Evolutionary conservation across 2,113 vertebrate genomes (phyloP).

Genomic region (Xenopus laevis): DNA sequence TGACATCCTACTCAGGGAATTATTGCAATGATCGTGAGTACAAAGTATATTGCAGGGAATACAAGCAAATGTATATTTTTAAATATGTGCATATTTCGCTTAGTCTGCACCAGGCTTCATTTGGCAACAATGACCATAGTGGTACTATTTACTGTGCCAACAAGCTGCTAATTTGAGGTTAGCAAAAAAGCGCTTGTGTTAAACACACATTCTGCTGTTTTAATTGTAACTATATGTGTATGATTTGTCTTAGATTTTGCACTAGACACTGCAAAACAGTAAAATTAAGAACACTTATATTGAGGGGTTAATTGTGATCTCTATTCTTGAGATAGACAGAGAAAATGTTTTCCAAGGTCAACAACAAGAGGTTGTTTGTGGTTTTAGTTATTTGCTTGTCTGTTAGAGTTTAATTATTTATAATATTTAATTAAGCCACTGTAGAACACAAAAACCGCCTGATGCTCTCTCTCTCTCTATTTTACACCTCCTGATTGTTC

Average conservation of each 20-base stretch:
- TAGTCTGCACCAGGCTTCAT: background rate
- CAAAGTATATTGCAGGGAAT: background rate
- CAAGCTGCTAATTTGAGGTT: too few species aligned
- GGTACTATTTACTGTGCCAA: too few species aligned
- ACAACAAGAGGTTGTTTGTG: conserved; percentile 23
- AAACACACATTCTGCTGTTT: too few species aligned
- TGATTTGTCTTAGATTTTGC: too few species aligned
- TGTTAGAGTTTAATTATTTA: conserved; percentile 32
- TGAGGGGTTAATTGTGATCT: too few species aligned
- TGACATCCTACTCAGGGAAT: conserved; percentile 92
- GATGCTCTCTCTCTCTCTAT: background rate
- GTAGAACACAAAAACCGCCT: conserved; percentile 8
- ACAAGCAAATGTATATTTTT: background rate
- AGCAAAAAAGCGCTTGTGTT: too few species aligned
- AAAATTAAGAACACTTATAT: too few species aligned
- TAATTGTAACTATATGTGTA: too few species aligned
- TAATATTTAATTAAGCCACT: conserved; percentile 29
- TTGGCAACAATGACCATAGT: too few species aligned
- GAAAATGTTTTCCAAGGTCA: conserved; percentile 21
- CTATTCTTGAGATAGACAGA: background rate
- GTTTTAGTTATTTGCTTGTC: conserved; percentile 7
- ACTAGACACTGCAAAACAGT: too few species aligned
- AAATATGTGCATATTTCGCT: background rate
- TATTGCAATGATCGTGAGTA: conserved; percentile 98
- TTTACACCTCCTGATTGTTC: background rate